These are phyloP conservation scores for Psophia crepitans DNA, from an alignment of 2,113 vertebrate genomes.

Conservation along the genomic window DNA sequence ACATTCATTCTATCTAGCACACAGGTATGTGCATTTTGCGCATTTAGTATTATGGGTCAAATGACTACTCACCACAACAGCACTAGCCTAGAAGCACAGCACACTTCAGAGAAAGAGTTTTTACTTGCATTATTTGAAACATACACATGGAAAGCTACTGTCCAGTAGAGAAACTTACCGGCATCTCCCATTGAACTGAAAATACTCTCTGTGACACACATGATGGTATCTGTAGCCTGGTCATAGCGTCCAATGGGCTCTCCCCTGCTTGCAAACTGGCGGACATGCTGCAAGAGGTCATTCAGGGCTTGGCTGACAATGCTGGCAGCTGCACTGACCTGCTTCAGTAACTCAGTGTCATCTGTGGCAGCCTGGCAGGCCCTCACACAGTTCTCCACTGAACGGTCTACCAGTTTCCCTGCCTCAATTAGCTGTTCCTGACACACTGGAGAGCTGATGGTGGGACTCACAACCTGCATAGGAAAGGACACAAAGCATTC, in stretches of 20 bases:
- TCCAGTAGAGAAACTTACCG: constrained; percentile 75
- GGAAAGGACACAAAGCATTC: background rate
- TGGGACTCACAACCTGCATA: constrained; percentile 91
- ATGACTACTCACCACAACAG: fast-evolving
- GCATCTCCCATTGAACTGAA: constrained; percentile 99
- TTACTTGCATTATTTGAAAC: background rate
- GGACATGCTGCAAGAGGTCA: constrained; percentile 94
- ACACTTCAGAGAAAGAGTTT: background rate
- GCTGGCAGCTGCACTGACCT: constrained; percentile 87
- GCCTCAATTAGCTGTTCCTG: constrained; percentile 98
- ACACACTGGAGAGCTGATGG: constrained; percentile 96
- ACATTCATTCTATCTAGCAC: background rate
- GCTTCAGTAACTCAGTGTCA: constrained; percentile 89
- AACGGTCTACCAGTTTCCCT: constrained; percentile 94
- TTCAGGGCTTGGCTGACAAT: constrained; percentile 93
- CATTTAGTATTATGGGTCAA: background rate
- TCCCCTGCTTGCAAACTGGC: constrained; percentile 93
- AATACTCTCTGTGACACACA: constrained; percentile 98
- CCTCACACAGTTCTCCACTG: constrained; percentile 91
- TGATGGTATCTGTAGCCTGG: constrained; percentile 98
- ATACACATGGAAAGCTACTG: background rate
- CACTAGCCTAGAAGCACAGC: background rate
- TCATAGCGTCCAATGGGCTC: constrained; percentile 98
- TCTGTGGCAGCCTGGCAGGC: constrained; percentile 91
- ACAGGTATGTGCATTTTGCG: background rate